Conservation (phyloP, 2,797 vertebrate genomes). For the Neopelma chrysocephalum region DNA sequence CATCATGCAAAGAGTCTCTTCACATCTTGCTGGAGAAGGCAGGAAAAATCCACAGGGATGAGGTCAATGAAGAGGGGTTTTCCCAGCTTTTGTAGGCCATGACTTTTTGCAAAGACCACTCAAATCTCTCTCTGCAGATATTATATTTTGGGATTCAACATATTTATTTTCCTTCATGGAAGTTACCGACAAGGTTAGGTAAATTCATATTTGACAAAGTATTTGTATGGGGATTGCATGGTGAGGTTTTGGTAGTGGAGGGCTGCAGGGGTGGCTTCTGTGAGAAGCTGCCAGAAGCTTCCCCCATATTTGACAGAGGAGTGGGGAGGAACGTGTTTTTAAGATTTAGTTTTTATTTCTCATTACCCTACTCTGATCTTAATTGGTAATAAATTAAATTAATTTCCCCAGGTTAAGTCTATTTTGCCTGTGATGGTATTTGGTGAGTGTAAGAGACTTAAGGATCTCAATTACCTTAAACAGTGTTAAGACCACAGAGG, state of each 20-base stretch:
- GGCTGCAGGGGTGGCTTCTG: background rate
- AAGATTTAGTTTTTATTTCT: background rate
- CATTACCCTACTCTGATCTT: background rate
- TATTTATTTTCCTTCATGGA: background rate
- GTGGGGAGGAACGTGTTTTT: background rate
- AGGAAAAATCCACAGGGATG: no score
- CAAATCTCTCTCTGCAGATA: no score
- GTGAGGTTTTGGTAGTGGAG: background rate
- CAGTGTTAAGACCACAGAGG: background rate
- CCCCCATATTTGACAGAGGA: rapidly evolving
- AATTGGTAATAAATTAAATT: background rate
- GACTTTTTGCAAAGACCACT: no score
- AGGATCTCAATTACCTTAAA: background rate
- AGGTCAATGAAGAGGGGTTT: no score
- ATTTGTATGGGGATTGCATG: rapidly evolving
- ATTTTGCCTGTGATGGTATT: background rate
- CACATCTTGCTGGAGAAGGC: no score
- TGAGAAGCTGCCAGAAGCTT: background rate
- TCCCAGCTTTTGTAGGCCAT: no score
- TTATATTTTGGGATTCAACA: no score
- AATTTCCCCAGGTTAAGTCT: background rate
- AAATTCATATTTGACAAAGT: background rate
- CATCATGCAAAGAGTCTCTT: no score
- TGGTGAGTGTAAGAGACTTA: background rate
- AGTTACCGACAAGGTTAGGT: background rate